Conservation (phyloP, 2,113 vertebrate genomes). For the Lophura nycthemera region DNA sequence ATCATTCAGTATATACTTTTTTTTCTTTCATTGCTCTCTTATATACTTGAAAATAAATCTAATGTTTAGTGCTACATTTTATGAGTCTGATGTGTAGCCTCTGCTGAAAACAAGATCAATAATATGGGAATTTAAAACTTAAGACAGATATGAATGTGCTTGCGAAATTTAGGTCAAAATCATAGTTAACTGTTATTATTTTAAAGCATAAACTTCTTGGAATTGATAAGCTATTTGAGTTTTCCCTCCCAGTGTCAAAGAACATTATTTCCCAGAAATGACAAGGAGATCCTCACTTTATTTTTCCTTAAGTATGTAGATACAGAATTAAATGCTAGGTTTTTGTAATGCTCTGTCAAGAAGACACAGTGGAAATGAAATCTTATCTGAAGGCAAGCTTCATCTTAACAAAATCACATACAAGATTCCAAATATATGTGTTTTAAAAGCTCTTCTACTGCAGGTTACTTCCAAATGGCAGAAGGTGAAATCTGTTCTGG, state of each 20-base stretch:
- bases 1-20: no score
- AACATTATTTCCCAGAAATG: not conserved
- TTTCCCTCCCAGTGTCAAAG: not conserved
- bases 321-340: not conserved
- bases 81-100: not conserved
- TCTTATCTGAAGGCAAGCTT: not conserved
- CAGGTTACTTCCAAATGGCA: conserved; percentile 89
- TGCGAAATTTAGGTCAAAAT: not conserved
- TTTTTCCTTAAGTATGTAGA: not conserved
- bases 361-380: not conserved
- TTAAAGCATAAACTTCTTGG: not conserved
- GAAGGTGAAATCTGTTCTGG: conserved; percentile 77
- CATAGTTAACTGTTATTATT: not conserved
- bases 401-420: not conserved
- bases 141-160: not conserved
- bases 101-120: not conserved
- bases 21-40: not conserved
- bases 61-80: not conserved
- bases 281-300: not conserved
- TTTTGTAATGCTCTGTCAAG: not conserved
- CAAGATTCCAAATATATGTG: not conserved
- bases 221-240: not conserved
- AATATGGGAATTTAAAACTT: not conserved
- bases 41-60: not conserved
- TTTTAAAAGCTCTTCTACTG: conserved; percentile 34